phyloP scores from a whole-genome alignment of 2,888 invertebrate species.

The Epirrhoe tristata region DNA sequence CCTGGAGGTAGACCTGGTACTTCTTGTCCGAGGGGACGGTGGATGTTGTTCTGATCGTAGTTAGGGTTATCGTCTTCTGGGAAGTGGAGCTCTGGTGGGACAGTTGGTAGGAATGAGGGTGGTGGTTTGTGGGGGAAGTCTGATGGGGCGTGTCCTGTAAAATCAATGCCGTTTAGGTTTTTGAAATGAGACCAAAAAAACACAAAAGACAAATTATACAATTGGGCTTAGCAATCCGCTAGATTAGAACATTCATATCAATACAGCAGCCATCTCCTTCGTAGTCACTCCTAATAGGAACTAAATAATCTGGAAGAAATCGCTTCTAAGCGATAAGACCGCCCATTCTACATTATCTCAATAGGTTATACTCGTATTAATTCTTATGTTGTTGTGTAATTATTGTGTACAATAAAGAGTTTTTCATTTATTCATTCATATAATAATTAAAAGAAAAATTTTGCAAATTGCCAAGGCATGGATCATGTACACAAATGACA shows the following conservation, averaged over 20 bases:
- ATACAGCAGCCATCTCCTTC: not conserved
- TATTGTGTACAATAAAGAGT: too few species aligned
- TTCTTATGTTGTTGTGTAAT: too few species aligned
- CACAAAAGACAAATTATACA: not conserved
- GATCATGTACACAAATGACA: not conserved
- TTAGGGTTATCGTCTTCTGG: constrained; percentile 70
- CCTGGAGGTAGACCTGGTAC: constrained; percentile 62
- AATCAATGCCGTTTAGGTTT: not conserved
- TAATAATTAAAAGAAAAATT: not conserved
- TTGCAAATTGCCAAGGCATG: not conserved
- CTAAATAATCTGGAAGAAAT: too few species aligned
- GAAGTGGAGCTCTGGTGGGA: constrained; percentile 73
- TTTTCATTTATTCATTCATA: too few species aligned
- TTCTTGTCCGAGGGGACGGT: constrained; percentile 59
- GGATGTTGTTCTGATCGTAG: constrained; percentile 70
- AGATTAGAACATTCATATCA: not conserved
- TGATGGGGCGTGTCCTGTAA: constrained; percentile 62
- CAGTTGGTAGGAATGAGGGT: constrained; percentile 73
- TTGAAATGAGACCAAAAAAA: not conserved
- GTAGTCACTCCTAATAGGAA: not conserved
- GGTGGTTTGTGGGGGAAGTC: constrained; percentile 54
- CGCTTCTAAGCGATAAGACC: too few species aligned
- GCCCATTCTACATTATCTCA: too few species aligned
- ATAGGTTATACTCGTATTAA: too few species aligned
- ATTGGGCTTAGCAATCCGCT: not conserved